phyloP scores from a whole-genome alignment of 64 coral and sea anemone species.

The Actinia tenebrosa region DNA sequence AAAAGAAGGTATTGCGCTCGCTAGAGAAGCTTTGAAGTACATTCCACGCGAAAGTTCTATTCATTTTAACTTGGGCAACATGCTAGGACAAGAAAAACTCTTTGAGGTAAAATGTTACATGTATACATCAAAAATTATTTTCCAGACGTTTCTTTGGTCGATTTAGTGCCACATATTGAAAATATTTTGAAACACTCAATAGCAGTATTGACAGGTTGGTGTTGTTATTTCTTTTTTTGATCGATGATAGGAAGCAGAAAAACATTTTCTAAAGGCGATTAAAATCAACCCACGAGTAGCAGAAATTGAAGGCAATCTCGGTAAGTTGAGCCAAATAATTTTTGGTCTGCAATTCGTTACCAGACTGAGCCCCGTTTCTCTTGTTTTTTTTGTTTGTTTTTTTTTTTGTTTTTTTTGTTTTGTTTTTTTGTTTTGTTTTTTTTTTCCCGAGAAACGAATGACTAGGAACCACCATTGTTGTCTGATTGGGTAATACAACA shows the following conservation, averaged over 20 bases:
- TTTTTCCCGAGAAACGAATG: too few relatives aligned
- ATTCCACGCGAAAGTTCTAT: conserved; percentile 60
- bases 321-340: conserved; percentile 12
- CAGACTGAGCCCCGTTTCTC: not conserved
- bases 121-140: too few relatives aligned
- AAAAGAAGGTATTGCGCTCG: conserved; percentile 55
- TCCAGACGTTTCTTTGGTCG: too few relatives aligned
- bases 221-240: not conserved
- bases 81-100: conserved; percentile 69
- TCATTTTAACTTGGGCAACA: conserved; percentile 85
- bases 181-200: too few relatives aligned
- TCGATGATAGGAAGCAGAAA: conserved; percentile 64
- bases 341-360: not conserved
- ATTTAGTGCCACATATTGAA: too few relatives aligned
- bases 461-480: too few relatives aligned
- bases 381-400: too few relatives aligned
- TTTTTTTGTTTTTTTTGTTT: too few relatives aligned
- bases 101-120: conserved; percentile 36
- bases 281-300: conserved; percentile 49
- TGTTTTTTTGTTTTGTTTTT: too few relatives aligned
- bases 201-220: not conserved
- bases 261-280: conserved; percentile 63
- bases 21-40: conserved; percentile 42
- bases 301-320: conserved; percentile 81
- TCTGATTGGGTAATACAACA: too few relatives aligned